Percentiles rank a stretch among this genome's conserved stretches.
phyloP scores from a whole-genome alignment of 2,113 vertebrate species.

The Turnix velox region DNA sequence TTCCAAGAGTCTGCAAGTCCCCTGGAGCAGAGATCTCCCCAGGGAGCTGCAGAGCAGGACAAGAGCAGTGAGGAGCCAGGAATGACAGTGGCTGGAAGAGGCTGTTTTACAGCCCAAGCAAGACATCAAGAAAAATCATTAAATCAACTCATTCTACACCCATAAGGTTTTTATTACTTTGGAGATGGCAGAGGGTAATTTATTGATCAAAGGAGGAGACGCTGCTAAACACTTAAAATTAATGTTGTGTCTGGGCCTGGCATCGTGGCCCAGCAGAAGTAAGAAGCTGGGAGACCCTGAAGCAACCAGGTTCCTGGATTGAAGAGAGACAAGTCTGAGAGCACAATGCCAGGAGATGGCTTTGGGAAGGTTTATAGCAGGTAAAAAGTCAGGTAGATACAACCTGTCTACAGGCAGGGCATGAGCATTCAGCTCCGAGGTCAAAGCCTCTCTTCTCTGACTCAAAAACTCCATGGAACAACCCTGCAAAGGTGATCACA shows the following conservation, averaged over 20 bases:
- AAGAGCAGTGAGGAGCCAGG: not conserved
- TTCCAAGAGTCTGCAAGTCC: not conserved
- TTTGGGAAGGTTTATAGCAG: not conserved
- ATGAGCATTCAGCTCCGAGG: rapidly evolving
- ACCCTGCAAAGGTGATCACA: not conserved
- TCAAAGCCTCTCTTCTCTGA: no score
- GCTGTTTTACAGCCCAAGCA: not conserved
- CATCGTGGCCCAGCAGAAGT: not conserved
- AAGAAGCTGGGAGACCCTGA: not conserved
- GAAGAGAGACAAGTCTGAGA: not conserved
- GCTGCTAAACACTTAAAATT: constrained; percentile 2
- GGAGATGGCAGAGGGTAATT: constrained; percentile 17
- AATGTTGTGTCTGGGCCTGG: not conserved
- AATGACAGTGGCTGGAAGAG: not conserved
- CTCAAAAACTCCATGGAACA: not conserved
- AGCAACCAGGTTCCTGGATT: not conserved
- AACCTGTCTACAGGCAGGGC: not conserved
- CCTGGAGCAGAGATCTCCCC: not conserved
- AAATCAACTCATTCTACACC: not conserved
- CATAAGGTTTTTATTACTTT: constrained; percentile 22
- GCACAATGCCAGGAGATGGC: not conserved
- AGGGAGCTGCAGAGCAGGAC: not conserved
- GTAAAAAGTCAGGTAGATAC: not conserved
- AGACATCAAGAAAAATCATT: not conserved
- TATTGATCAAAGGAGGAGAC: not conserved